Conservation (phyloP, 2,888 invertebrate species). For the Steinernema hermaphroditum region DNA sequence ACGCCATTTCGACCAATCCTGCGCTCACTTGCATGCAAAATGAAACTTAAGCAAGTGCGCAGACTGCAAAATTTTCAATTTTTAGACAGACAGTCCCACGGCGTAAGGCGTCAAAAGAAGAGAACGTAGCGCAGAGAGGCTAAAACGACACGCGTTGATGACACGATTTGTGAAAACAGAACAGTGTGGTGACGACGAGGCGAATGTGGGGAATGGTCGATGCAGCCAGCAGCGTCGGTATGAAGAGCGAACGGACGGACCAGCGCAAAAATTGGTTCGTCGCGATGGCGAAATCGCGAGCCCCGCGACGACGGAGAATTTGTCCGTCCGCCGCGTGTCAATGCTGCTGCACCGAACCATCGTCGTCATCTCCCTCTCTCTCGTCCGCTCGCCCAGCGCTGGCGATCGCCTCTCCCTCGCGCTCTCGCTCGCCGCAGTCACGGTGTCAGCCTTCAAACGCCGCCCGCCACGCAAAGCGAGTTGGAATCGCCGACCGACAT, state of each 20-base stretch:
- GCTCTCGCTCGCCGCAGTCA: not conserved
- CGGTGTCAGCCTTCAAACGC: not conserved
- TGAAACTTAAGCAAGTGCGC: too few relatives aligned
- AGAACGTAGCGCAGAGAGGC: constrained; percentile 7
- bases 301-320: not conserved
- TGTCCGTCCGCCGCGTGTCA: constrained; percentile 25
- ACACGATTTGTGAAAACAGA: too few relatives aligned
- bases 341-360: not conserved
- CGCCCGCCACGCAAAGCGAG: not conserved
- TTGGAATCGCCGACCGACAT: not conserved
- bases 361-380: not conserved
- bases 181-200: too few relatives aligned
- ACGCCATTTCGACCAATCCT: too few relatives aligned
- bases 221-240: too few relatives aligned
- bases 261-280: constrained; percentile 25
- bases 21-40: too few relatives aligned
- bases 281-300: constrained; percentile 27
- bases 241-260: too few relatives aligned
- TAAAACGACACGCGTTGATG: too few relatives aligned
- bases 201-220: too few relatives aligned
- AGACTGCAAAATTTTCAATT: too few relatives aligned
- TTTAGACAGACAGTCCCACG: not conserved
- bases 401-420: not conserved
- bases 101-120: not conserved
- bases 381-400: too few relatives aligned